A percentile compares a stretch with the other conserved stretches of the same genome.
These are phyloP conservation scores for Hystrix brachyura DNA, from an alignment of 2,113 vertebrate species.

Conservation along the genomic window DNA sequence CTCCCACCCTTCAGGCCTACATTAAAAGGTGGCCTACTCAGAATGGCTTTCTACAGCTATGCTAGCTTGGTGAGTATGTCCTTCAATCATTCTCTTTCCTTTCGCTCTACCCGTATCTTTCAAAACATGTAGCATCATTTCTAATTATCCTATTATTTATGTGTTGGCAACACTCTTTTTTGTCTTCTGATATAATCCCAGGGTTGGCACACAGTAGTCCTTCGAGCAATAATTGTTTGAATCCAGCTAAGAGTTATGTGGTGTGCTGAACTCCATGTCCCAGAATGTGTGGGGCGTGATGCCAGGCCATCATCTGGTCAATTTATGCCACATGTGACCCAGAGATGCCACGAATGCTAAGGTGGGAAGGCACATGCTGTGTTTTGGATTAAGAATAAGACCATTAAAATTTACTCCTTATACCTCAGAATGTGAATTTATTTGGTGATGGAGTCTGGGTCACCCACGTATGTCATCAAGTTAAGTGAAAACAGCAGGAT, in stretches of 20 bases:
- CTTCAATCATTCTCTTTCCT: not conserved
- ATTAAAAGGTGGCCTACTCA: not conserved
- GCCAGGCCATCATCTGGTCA: not conserved
- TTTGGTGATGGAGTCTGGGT: not conserved
- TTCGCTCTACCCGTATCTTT: not conserved
- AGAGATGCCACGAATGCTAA: not conserved
- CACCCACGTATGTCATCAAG: not conserved
- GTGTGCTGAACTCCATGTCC: fast-evolving
- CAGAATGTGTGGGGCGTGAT: not conserved
- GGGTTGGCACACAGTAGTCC: not conserved
- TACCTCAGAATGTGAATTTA: not conserved
- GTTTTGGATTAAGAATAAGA: not conserved
- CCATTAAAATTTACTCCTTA: not conserved
- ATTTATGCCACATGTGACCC: not conserved
- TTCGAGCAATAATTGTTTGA: not conserved
- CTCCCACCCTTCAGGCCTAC: not conserved
- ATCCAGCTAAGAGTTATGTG: not conserved
- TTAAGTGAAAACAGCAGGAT: not conserved
- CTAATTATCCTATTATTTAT: not conserved
- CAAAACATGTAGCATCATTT: not conserved
- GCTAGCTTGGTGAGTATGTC: fast-evolving
- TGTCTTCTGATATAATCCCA: not conserved
- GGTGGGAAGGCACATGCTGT: not conserved
- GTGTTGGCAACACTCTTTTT: not conserved
- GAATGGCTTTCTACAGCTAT: not conserved